A percentile compares a stretch with the other conserved stretches of the same genome.
Evolutionary conservation across 2,113 vertebrate genomes (phyloP).

Genomic region (Bubalus kerabau): DNA sequence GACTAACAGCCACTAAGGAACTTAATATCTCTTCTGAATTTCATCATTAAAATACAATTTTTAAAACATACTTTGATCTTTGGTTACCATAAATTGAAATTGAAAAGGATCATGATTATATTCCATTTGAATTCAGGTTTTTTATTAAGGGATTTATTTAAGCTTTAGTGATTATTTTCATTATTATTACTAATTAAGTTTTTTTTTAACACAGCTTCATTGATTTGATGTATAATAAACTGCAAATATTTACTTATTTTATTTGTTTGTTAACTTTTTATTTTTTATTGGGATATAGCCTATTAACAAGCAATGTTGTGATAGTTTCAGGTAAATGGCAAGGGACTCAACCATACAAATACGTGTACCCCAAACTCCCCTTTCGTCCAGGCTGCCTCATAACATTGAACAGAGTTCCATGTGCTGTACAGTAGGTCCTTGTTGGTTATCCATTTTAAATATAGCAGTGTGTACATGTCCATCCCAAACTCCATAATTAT

Average conservation of each 20-base stretch:
- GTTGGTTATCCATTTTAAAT: background rate
- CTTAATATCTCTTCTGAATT: background rate
- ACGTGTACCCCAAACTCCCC: background rate
- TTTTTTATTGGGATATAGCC: background rate
- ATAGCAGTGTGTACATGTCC: background rate
- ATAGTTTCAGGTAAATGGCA: background rate
- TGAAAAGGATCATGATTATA: background rate
- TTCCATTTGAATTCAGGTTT: background rate
- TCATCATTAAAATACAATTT: background rate
- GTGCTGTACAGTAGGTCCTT: background rate
- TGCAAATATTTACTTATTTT: background rate
- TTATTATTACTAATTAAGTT: background rate
- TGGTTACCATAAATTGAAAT: background rate
- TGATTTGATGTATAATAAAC: background rate
- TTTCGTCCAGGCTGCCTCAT: background rate
- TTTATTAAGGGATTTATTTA: constrained; percentile 19
- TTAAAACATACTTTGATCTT: background rate
- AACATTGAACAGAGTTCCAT: background rate
- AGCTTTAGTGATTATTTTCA: background rate
- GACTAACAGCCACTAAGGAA: background rate
- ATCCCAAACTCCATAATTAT: background rate
- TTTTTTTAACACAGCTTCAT: background rate
- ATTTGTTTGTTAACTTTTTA: background rate
- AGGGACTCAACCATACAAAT: background rate
- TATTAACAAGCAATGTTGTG: background rate